Base-by-base conservation (phyloP, 92 coral and sea anemone species). In the Pocillopora grandis region DNA sequence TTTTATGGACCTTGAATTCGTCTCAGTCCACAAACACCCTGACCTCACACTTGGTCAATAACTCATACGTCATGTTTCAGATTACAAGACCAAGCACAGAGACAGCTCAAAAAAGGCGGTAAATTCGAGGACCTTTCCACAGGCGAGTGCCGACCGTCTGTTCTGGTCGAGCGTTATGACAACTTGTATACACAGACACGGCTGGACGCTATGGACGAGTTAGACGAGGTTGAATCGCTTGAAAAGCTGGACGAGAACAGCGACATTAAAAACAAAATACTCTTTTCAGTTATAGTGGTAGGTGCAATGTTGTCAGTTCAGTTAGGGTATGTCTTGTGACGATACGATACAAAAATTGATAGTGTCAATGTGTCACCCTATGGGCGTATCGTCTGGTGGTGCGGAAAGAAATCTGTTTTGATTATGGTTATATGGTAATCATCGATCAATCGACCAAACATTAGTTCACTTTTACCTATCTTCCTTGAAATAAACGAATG, bases 241-340 rank as follows among this genome's bases (percentile, higher is more conserved):
- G 87, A 85, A 12, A 83, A 75, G 57, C 87, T 96, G 83, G 95
- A 89, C 31, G 94, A 90, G 72, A 88, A 88, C 69, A 92, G 83
- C 42, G 94, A 91, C 61, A 89, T 96, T 76, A 96, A 96, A 79
- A 89, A 97, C 31, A 95, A 96, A 76, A 85, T 96, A 11, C 88
- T 95, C 14, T 92, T 96, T 78, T 93, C 98, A 20, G 93, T 96
- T 27, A 84, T 96, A 21, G 95, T 92, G 98, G 99, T 96, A 73
- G 76, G 99, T 71, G 36, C 15, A 6, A n/a, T 42, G 11, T 2
- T 31, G 35, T 27, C 23, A 37, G 13, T 67, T 67, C 19, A 67
- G 48, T 27, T 27, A 11, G 23, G 10, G 20, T 27, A 10, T 20
- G 12, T 48, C 49, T 36, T 37, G 35, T 10, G 42, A 10, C 48